Conservation (phyloP, 2,888 invertebrate species). For the Diarsia brunnea region DNA sequence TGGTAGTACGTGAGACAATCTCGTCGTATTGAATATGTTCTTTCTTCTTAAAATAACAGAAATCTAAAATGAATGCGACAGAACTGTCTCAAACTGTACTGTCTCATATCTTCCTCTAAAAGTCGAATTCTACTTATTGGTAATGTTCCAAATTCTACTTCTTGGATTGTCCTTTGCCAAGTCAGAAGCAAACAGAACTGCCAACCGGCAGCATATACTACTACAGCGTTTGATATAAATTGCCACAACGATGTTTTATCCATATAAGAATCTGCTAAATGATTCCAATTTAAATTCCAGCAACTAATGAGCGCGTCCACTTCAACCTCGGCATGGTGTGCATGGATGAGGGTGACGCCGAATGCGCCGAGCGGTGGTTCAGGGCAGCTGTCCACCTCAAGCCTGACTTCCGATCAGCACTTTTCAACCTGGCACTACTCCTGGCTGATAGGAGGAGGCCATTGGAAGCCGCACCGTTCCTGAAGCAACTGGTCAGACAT, state of each 20-base stretch:
- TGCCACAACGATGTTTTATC: neutral
- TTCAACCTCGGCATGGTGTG: constrained; percentile 99
- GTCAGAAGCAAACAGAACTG: neutral
- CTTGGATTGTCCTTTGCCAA: neutral
- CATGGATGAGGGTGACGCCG: constrained; percentile 98
- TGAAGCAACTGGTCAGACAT: constrained; percentile 97
- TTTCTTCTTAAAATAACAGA: neutral
- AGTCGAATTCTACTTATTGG: too few relatives aligned
- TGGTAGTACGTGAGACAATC: neutral
- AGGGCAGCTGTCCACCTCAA: constrained; percentile 96
- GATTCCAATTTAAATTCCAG: constrained; percentile 71
- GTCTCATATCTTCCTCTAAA: neutral
- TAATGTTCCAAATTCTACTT: neutral
- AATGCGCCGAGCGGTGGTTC: constrained; percentile 97
- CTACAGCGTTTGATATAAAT: neutral
- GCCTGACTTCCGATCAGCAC: constrained; percentile 97
- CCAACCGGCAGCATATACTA: neutral
- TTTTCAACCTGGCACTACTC: constrained; percentile 98
- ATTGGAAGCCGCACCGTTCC: constrained; percentile 97
- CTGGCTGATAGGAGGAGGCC: constrained; percentile 97
- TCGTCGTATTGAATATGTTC: neutral
- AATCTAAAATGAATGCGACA: neutral
- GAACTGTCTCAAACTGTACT: neutral
- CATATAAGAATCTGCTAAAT: neutral
- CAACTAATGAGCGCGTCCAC: constrained; percentile 97